phyloP scores from a whole-genome alignment of 2,797 vertebrate genomes.

The Malacoraja senta region DNA sequence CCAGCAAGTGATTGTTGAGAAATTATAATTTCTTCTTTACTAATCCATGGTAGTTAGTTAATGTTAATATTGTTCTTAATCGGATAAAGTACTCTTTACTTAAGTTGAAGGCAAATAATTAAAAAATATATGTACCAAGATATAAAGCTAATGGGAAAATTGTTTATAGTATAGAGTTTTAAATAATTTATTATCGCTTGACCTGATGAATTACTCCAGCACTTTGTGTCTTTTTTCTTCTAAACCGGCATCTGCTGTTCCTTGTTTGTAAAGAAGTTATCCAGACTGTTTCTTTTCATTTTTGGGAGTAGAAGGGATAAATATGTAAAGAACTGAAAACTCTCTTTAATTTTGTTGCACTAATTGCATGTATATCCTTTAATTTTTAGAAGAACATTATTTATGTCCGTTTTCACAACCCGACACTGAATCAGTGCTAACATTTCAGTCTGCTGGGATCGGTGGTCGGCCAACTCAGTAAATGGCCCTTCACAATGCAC shows the following conservation, averaged over 20 bases:
- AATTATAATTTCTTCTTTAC: not conserved
- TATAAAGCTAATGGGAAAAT: not conserved
- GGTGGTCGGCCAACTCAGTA: not conserved
- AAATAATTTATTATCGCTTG: too few species aligned
- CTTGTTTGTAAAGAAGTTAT: too few species aligned
- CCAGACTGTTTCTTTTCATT: not conserved
- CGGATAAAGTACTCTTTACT: not conserved
- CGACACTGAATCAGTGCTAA: not conserved
- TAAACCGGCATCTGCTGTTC: too few species aligned
- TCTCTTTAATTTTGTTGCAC: not conserved
- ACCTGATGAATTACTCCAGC: too few species aligned
- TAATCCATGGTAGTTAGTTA: not conserved
- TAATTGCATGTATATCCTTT: not conserved
- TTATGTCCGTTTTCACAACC: not conserved
- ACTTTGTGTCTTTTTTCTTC: too few species aligned
- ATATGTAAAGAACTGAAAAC: not conserved
- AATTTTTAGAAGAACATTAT: not conserved
- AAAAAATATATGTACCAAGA: not conserved
- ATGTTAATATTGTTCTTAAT: not conserved
- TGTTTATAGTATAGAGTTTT: not conserved
- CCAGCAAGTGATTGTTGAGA: not conserved
- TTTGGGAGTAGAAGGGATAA: not conserved
- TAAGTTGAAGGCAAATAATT: not conserved
- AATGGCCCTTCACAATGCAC: not conserved
- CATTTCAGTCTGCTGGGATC: not conserved